Evolutionary conservation across 2,888 invertebrate genomes (phyloP).

Genomic region (Chesias legatella): DNA sequence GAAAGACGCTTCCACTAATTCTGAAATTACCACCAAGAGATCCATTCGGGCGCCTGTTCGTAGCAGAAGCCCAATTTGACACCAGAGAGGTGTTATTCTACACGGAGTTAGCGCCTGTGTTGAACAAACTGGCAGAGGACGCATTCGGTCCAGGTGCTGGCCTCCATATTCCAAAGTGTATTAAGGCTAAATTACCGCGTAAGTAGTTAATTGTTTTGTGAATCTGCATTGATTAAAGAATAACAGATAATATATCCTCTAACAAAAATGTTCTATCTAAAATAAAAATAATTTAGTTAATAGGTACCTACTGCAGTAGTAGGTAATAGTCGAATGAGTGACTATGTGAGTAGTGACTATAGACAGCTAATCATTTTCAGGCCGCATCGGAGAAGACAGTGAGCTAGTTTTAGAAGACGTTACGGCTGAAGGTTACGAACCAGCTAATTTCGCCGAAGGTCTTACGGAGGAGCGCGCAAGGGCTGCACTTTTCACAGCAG

Average conservation of each 20-base stretch:
- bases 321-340: neutral
- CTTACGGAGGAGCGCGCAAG: conserved; percentile 82
- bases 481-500: conserved; percentile 86
- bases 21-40: conserved; percentile 89
- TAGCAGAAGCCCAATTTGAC: conserved; percentile 91
- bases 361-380: too few relatives aligned
- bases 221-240: too few relatives aligned
- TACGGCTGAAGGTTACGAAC: conserved; percentile 82
- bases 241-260: too few relatives aligned
- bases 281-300: too few relatives aligned
- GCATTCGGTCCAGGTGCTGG: conserved; percentile 62
- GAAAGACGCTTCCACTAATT: conserved; percentile 76
- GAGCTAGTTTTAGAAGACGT: conserved; percentile 89
- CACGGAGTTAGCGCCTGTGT: conserved; percentile 86
- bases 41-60: conserved; percentile 89
- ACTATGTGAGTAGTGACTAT: too few relatives aligned
- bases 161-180: conserved; percentile 79
- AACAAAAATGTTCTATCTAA: too few relatives aligned
- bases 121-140: conserved; percentile 85
- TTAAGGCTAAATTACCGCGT: conserved; percentile 85
- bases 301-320: too few relatives aligned
- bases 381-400: conserved; percentile 72
- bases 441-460: conserved; percentile 85
- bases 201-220: too few relatives aligned
- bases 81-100: conserved; percentile 91